Conservation (phyloP, 2,113 vertebrate species). For the Muscicapa adusta region DNA sequence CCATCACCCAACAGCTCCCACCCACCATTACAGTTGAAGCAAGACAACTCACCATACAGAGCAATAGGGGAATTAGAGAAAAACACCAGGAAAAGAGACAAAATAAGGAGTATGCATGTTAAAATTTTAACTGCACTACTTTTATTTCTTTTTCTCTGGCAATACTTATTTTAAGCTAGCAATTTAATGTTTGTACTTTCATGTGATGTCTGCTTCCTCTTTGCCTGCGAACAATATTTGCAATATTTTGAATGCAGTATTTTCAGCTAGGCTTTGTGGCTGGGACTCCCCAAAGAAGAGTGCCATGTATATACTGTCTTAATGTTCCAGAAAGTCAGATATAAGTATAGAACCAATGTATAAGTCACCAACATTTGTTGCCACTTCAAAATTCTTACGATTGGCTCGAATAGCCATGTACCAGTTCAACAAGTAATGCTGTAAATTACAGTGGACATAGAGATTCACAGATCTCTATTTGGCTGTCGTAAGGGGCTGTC, state of each 20-base stretch:
- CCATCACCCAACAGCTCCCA: background rate
- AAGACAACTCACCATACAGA: background rate
- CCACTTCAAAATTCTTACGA: background rate
- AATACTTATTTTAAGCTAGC: background rate
- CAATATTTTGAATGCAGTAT: background rate
- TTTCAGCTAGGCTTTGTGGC: background rate
- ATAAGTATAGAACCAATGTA: background rate
- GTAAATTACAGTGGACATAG: background rate
- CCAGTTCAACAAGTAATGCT: background rate
- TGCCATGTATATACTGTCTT: background rate
- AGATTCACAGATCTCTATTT: background rate
- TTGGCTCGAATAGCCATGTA: background rate
- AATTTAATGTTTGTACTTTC: background rate
- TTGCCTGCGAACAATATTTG: background rate
- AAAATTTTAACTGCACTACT: background rate
- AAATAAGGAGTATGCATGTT: background rate
- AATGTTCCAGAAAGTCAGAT: background rate
- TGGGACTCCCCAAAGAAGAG: background rate
- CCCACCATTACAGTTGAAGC: accelerated
- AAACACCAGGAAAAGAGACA: background rate
- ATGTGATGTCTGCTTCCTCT: background rate
- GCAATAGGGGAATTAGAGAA: background rate
- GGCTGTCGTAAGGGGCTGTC: background rate
- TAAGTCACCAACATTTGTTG: background rate
- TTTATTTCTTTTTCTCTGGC: background rate